Evolutionary conservation across 2,113 vertebrate genomes (phyloP), one percentile per base, ranked within the genome.

Genomic region (Hippocampus mohnikei): DNA sequence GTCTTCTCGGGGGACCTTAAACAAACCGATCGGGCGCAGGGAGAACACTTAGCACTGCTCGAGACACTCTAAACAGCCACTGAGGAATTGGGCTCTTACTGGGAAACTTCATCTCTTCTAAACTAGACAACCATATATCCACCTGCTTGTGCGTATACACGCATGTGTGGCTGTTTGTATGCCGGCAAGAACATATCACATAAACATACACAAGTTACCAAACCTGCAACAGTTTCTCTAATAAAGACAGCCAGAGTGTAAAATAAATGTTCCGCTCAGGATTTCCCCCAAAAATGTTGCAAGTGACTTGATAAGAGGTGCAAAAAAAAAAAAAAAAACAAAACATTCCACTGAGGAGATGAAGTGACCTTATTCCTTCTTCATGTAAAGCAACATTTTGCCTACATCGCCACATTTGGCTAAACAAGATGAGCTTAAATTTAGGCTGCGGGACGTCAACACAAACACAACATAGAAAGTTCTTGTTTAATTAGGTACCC

Each of bases 401-500:
- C 79, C 80, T 82, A 72, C 81, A 77, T 78, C 76, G 16, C 80
- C 86, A 84, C 79, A 83, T 89, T 86, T 52, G 81, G 74, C 81
- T 75, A 66, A 84, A 78, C 79, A 3, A 82, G 84, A 90, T 87
- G 85, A 89, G 92, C 81, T 90, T 90, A 93, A 93, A 91, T 93
- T 92, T 91, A 91, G 87, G 84, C 86, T 76, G 78, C 82, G 91
- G 93, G 91, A 93, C 90, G 94, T 94, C 89, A 90, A 92, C 87
- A 91, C 93, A 90, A 89, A 91, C 79, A 91, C 91, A 85, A 69
- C 84, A 92, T 74, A 85, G 88, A 94, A 95, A 96, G 91, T 95
- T 94, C 93, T 94, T 85, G 87, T 94, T 84, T 96, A 94, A 96
- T 96, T 95, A 95, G 90, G 85, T 90, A 70, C 60, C 63, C 41